Conservation (phyloP, 1,140 invertebrate genomes). For the Dufourea novaeangliae region DNA sequence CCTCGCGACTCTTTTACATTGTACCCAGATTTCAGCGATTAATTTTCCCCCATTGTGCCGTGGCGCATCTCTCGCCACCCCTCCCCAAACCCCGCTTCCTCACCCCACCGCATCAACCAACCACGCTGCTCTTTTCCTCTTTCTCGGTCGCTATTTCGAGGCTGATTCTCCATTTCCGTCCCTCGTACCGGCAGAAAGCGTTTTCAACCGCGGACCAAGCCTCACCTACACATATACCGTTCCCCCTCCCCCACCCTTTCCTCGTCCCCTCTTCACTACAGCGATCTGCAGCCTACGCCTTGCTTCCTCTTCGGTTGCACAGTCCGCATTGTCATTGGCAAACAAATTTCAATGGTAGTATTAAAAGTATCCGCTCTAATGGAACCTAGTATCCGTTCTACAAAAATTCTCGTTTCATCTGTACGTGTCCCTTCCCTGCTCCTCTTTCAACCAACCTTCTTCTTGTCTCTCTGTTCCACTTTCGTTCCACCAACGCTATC, state of each 20-base stretch:
- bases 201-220: conserved; percentile 51
- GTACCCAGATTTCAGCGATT: conserved; percentile 81
- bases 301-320: conserved; percentile 46
- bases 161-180: background rate
- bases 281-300: conserved; percentile 24
- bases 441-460: conserved; percentile 6
- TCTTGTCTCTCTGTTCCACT: conserved; percentile 1
- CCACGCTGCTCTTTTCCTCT: background rate
- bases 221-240: conserved; percentile 55
- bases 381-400: conserved; percentile 69
- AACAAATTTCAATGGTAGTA: conserved; percentile 78
- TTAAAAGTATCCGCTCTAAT: conserved; percentile 77
- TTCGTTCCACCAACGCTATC: background rate
- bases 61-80: conserved; percentile 59
- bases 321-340: conserved; percentile 77
- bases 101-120: conserved; percentile 3
- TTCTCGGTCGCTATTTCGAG: conserved; percentile 5
- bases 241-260: no score
- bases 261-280: conserved; percentile 43
- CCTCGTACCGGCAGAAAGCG: conserved; percentile 9
- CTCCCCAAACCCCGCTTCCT: no score
- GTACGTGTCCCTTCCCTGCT: background rate
- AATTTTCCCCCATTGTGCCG: conserved; percentile 76
- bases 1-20: conserved; percentile 78
- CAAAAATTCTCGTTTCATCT: conserved; percentile 59